Evolutionary conservation across 2,888 invertebrate species (phyloP).

Genomic region (Anodontia alba): DNA sequence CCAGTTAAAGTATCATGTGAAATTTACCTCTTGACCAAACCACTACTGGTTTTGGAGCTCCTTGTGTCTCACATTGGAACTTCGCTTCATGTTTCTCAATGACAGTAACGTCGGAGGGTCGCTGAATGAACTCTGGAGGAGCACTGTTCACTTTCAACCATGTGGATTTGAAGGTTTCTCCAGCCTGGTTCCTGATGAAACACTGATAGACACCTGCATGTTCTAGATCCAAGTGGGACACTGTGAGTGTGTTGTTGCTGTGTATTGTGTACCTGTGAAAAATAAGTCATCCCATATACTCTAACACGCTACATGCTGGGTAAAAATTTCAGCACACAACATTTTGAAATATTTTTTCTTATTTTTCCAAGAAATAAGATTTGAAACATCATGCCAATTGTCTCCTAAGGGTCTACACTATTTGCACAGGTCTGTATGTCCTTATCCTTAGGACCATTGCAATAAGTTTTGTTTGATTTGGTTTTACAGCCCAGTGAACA

Average conservation of each 20-base stretch:
- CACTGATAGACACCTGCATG: constrained; percentile 99
- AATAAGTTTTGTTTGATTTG: no score
- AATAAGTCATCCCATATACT: no score
- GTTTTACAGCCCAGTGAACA: no score
- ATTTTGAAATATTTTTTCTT: no score
- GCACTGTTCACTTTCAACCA: constrained; percentile 99
- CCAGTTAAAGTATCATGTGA: no score
- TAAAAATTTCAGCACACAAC: no score
- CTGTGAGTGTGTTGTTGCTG: constrained; percentile 85
- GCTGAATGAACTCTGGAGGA: constrained; percentile 93
- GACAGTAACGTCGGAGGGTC: constrained; percentile 94
- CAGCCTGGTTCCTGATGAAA: constrained; percentile 95
- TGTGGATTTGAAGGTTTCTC: constrained; percentile 94
- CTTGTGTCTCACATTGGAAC: constrained; percentile 94
- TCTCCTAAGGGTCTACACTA: no score
- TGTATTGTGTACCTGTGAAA: constrained; percentile 62
- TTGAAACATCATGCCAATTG: no score
- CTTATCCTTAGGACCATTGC: no score
- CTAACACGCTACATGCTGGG: no score
- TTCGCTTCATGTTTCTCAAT: constrained; percentile 97
- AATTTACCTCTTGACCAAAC: constrained; percentile 96
- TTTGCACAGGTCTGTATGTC: no score
- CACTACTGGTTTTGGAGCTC: constrained; percentile 95
- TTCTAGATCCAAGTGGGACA: constrained; percentile 91
- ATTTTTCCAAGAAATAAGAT: no score